Conservation (phyloP, 2,113 vertebrate species). For the Chelonoidis abingdonii region DNA sequence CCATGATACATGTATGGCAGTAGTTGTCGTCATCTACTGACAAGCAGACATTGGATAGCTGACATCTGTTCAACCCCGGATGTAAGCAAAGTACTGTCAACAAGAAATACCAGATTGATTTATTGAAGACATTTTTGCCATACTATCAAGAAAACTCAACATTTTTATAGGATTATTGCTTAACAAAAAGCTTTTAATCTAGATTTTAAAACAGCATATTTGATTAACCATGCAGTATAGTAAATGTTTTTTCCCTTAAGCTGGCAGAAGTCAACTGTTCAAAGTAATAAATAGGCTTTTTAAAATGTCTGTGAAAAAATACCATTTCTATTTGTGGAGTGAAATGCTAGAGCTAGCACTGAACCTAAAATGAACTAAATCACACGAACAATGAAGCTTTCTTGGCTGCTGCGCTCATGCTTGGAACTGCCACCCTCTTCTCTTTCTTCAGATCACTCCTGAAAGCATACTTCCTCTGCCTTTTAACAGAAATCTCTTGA, state of each 20-base stretch:
- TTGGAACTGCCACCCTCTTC: constrained; percentile 17
- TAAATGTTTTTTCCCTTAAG: background rate
- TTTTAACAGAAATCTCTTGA: constrained; percentile 8
- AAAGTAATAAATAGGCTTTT: background rate
- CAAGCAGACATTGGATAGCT: background rate
- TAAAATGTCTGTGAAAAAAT: background rate
- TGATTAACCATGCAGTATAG: background rate
- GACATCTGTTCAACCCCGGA: fast-evolving
- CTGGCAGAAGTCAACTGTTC: background rate
- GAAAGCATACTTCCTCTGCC: constrained; percentile 4
- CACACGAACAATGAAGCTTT: background rate
- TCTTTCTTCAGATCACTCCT: constrained; percentile 10
- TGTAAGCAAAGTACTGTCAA: background rate
- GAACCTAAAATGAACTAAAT: constrained; percentile 25
- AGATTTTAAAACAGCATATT: constrained; percentile 5
- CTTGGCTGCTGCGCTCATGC: constrained; percentile 26
- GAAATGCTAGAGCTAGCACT: constrained; percentile 31
- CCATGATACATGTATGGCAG: background rate
- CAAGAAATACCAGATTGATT: background rate
- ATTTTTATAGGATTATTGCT: background rate
- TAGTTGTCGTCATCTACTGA: background rate
- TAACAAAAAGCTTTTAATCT: background rate
- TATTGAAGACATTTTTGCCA: background rate
- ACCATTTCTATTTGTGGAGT: background rate
- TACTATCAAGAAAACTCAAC: background rate